A percentile compares a stretch with the other conserved stretches of the same genome.
Conservation (phyloP, 2,113 vertebrate species). For the Aleadryas rufinucha region DNA sequence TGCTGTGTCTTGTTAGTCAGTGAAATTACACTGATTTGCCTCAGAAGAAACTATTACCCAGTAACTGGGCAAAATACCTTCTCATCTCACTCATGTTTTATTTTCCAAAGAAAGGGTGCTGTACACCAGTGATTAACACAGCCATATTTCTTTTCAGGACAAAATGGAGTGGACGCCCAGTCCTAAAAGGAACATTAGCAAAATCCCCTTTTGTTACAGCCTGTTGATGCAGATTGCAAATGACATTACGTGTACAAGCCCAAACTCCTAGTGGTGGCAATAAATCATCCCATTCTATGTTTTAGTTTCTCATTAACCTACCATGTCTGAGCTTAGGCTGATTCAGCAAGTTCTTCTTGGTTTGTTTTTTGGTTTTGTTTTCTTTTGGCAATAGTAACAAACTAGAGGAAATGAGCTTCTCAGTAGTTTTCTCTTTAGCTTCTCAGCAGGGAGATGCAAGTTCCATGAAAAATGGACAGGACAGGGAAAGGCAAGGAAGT, state of each 20-base stretch:
- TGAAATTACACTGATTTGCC: neutral
- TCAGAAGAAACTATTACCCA: neutral
- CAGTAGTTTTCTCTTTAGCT: neutral
- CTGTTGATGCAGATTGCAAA: neutral
- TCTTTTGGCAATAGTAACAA: neutral
- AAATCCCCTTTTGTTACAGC: neutral
- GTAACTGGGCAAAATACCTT: neutral
- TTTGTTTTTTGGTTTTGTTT: neutral
- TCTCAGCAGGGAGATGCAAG: neutral
- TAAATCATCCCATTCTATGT: neutral
- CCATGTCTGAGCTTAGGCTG: neutral
- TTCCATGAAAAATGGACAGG: neutral
- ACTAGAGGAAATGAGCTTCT: neutral
- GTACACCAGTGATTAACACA: conserved; percentile 79
- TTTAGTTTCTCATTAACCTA: neutral
- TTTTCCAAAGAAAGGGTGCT: conserved; percentile 78
- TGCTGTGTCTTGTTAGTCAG: neutral
- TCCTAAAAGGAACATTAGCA: conserved; percentile 65
- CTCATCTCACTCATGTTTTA: conserved; percentile 75
- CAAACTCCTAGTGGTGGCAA: neutral
- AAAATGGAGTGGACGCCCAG: conserved; percentile 70
- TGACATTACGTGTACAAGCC: neutral
- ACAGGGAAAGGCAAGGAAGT: neutral
- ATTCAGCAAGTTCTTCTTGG: neutral
- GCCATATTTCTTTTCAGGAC: conserved; percentile 79